Evolutionary conservation across 1,140 invertebrate species (phyloP), one percentile per base, ranked within the genome.

Genomic region (Heterodera schachtii): DNA sequence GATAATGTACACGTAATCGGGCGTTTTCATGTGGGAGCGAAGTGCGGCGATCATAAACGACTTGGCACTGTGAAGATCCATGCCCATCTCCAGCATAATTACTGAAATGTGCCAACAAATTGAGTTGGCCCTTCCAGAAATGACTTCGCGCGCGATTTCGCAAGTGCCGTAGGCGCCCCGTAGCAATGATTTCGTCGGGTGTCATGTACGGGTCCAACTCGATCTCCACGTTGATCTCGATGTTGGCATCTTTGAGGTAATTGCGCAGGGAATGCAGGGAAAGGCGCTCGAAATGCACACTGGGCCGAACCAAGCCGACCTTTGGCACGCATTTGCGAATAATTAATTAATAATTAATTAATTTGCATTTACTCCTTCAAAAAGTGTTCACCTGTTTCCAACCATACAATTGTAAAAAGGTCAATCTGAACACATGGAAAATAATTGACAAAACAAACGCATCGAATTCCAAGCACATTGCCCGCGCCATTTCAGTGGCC

Each of bases 1-100:
- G 46, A 89, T 78, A 7, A 89, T 76, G 71, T 90, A 89, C n/a
- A 89, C 88, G 77, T 84, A 89, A 44, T 88, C 87, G 64, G 83
- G 19, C 16, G 64, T 87, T 78, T 89, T 89, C 86, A 89, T 89
- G 13, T 81, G 57, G 41, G 82, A 81, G 71, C 87, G 81, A 21
- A 82, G 79, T 1, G 81, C 81, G 21, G 88, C 88, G 13, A 89
- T 57, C 87, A 89, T 86, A 46, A 89, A 87, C 47, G 82, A 82
- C 67, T 78, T 79, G 16, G 81, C 78, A 41, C 82, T 66, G 73
- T 90, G 87, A 13, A 89, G 74, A 80, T 89, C 88, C 88, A 89
- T 89, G 21, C 88, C 88, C 84, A 84, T 78, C 66, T 84, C 84
- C 57, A 85, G 81, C 47, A 84, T 84, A n/a, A 84, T 86, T 6